phyloP scores from a whole-genome alignment of 2,888 invertebrate genomes.

The Papilio demoleus region DNA sequence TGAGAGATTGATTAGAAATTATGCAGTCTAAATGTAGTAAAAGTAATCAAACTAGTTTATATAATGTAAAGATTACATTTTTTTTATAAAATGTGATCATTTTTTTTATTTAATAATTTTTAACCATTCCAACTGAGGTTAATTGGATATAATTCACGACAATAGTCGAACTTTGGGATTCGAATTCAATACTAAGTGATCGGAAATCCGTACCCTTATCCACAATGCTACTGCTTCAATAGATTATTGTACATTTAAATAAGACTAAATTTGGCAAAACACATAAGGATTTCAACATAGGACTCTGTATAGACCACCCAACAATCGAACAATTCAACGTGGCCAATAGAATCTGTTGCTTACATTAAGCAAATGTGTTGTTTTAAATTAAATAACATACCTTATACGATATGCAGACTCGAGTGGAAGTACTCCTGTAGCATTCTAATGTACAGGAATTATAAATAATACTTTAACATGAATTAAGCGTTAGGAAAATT shows the following conservation, averaged over 20 bases:
- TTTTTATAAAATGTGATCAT: too few species aligned
- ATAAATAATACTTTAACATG: constrained; percentile 8
- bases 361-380: constrained; percentile 18
- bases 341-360: background rate
- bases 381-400: constrained; percentile 21
- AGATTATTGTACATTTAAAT: background rate
- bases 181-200: too few species aligned
- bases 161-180: too few species aligned
- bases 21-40: too few species aligned
- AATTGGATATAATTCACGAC: too few species aligned
- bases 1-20: background rate
- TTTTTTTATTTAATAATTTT: too few species aligned
- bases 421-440: constrained; percentile 19
- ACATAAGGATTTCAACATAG: background rate
- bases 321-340: background rate
- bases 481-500: constrained; percentile 9
- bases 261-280: background rate
- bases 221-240: too few species aligned
- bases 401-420: constrained; percentile 25
- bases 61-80: too few species aligned
- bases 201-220: too few species aligned
- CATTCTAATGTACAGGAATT: constrained; percentile 23
- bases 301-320: constrained; percentile 6
- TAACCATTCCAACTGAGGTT: too few species aligned
- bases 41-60: too few species aligned